phyloP scores from a whole-genome alignment of 2,888 invertebrate species.

The Drosophila meridiana region DNA sequence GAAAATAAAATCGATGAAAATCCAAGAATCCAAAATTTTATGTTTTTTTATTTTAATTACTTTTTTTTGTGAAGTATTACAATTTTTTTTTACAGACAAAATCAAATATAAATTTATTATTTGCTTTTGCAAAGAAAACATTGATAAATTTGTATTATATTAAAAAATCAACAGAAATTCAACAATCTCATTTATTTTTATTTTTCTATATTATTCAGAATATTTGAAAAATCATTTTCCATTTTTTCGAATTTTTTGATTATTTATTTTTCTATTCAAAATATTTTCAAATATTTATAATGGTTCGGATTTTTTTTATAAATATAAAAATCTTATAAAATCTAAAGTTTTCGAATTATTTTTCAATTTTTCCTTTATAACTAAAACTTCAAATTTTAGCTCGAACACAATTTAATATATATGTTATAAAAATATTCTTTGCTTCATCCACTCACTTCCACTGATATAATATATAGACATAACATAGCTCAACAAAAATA shows the following conservation, averaged over 20 bases:
- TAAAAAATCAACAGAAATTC: too few species aligned
- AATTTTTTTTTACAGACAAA: neutral
- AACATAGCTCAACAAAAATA: constrained; percentile 16
- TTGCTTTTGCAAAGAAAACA: neutral
- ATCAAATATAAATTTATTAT: neutral
- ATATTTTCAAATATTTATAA: too few species aligned
- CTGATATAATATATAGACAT: constrained; percentile 29
- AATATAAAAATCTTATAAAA: too few species aligned
- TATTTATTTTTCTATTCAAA: too few species aligned
- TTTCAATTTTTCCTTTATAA: neutral
- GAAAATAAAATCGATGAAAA: constrained; percentile 42
- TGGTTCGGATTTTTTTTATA: too few species aligned
- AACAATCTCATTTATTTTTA: too few species aligned
- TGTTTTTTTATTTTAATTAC: neutral
- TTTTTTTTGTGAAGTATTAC: neutral
- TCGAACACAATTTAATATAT: too few species aligned
- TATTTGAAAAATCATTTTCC: too few species aligned
- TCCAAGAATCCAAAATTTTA: constrained; percentile 17
- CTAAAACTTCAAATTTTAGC: too few species aligned
- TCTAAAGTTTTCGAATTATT: neutral
- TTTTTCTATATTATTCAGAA: too few species aligned
- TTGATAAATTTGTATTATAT: too few species aligned
- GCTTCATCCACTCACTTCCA: constrained; percentile 15
- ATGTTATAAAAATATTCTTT: neutral
- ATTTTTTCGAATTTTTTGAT: too few species aligned